These are phyloP conservation scores for Calypte anna DNA, from an alignment of 2,113 vertebrate species.

Conservation along the genomic window DNA sequence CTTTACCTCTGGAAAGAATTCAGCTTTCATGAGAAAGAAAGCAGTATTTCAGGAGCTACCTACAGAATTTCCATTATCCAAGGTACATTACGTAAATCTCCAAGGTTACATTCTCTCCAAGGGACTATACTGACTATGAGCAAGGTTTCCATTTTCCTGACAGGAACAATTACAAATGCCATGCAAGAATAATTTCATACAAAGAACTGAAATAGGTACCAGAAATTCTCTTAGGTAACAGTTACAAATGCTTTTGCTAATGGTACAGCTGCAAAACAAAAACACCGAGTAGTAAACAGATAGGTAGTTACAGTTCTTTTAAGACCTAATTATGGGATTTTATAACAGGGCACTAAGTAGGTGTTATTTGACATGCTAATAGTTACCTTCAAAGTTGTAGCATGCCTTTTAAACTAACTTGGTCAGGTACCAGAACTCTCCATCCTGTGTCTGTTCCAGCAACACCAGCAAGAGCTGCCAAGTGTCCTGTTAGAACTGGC, in stretches of 20 bases:
- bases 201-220: constrained; percentile 44
- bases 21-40: constrained; percentile 19
- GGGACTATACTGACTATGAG: constrained; percentile 68
- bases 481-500: background rate
- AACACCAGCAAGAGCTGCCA: background rate
- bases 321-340: background rate
- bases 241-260: constrained; percentile 57
- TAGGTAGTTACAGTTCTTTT: background rate
- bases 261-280: constrained; percentile 24
- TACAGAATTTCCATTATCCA: constrained; percentile 73
- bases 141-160: constrained; percentile 79
- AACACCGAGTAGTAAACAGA: background rate
- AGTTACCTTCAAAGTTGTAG: background rate
- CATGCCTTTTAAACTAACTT: background rate
- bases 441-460: background rate
- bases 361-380: background rate
- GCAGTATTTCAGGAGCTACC: constrained; percentile 57
- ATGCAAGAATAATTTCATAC: constrained; percentile 75
- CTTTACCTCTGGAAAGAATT: constrained; percentile 62
- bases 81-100: constrained; percentile 70
- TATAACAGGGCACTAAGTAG: background rate
- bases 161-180: constrained; percentile 79
- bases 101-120: constrained; percentile 75
- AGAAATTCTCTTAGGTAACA: constrained; percentile 57
- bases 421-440: background rate